These are phyloP conservation scores for Bombus vancouverensis DNA, from an alignment of 1,140 invertebrate genomes.

Conservation along the genomic window DNA sequence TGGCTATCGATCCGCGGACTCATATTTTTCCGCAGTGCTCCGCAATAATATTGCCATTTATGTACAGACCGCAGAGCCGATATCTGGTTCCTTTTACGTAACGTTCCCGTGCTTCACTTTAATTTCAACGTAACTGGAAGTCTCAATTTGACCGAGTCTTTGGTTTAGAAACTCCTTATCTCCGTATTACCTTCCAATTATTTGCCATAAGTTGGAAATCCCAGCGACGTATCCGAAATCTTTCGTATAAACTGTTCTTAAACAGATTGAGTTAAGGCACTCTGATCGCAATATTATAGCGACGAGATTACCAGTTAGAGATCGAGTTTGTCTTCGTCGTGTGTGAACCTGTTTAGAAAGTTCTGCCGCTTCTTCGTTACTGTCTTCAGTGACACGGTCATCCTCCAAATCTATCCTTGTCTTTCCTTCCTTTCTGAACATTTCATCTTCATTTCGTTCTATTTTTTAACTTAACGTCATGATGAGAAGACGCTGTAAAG, in stretches of 20 bases:
- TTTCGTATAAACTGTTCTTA: neutral
- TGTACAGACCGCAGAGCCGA: conserved; percentile 39
- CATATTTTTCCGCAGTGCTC: conserved; percentile 48
- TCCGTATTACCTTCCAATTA: neutral
- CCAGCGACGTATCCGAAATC: neutral
- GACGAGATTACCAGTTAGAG: too few relatives aligned
- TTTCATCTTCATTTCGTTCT: too few relatives aligned
- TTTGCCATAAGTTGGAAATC: neutral
- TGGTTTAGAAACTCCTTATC: neutral
- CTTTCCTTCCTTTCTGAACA: too few relatives aligned
- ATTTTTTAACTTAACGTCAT: too few relatives aligned
- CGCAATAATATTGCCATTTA: conserved; percentile 55
- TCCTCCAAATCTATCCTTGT: too few relatives aligned
- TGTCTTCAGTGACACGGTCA: too few relatives aligned
- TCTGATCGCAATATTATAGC: too few relatives aligned
- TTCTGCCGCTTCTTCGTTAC: too few relatives aligned
- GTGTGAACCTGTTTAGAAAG: too few relatives aligned
- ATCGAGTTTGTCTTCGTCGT: too few relatives aligned
- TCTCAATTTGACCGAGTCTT: neutral
- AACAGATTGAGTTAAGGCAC: too few relatives aligned
- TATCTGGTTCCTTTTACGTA: conserved; percentile 47
- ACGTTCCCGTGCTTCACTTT: neutral
- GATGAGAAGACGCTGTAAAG: too few relatives aligned
- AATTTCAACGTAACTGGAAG: neutral
- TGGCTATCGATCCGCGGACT: conserved; percentile 40